These are phyloP conservation scores for Yoshiicerus persimilis DNA, from an alignment of 1,140 invertebrate genomes.

Conservation along the genomic window DNA sequence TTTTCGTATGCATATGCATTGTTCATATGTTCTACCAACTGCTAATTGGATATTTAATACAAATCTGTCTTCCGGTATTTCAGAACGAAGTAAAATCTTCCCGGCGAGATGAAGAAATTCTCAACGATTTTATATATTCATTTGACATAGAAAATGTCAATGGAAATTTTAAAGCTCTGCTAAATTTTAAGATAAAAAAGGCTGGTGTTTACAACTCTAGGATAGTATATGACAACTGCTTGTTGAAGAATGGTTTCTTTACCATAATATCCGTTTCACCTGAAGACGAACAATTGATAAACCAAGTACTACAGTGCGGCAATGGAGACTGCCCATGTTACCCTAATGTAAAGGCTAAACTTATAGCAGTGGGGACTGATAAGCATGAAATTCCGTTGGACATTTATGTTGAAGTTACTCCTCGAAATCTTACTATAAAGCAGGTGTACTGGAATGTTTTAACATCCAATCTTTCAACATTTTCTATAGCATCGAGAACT, in stretches of 20 bases:
- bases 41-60: not conserved
- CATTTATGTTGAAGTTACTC: not conserved
- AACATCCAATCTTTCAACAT: not conserved
- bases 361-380: not conserved
- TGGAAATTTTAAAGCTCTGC: not conserved
- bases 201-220: not conserved
- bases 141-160: not conserved
- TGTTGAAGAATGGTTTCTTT: not conserved
- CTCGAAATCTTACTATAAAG: not conserved
- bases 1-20: too few relatives aligned
- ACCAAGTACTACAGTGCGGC: not conserved
- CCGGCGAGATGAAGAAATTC: not conserved
- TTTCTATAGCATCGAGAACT: not conserved
- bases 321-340: not conserved
- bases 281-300: not conserved
- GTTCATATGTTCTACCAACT: too few relatives aligned
- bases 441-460: not conserved
- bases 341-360: not conserved
- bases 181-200: not conserved
- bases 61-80: not conserved
- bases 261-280: not conserved
- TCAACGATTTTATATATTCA: not conserved
- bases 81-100: not conserved
- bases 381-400: not conserved
- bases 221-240: not conserved